These are phyloP conservation scores for Sinocyclocheilus anophthalmus DNA, from an alignment of 2,113 vertebrate species.

Conservation along the genomic window DNA sequence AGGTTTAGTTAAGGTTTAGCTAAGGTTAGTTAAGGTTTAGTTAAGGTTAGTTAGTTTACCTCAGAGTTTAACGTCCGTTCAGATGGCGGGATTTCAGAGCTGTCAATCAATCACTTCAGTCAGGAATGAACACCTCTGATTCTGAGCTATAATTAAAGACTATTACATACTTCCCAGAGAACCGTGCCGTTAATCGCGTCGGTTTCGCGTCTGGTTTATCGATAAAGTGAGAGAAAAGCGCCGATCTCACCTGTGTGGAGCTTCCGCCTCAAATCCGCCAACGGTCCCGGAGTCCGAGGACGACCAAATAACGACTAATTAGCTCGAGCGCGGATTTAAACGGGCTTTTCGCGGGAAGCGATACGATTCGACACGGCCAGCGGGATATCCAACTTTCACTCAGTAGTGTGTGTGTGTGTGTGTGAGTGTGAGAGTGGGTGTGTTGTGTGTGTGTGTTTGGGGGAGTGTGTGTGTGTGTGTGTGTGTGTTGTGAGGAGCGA, in stretches of 20 bases:
- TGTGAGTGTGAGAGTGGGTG: too few relatives aligned
- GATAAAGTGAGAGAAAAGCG: background rate
- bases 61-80: too few relatives aligned
- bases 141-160: background rate
- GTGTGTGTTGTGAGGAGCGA: too few relatives aligned
- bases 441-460: too few relatives aligned
- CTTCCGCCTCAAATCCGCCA: background rate
- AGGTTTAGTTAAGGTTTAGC: too few relatives aligned
- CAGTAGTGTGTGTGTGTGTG: background rate
- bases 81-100: background rate
- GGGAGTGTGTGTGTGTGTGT: too few relatives aligned
- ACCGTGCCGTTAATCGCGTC: background rate
- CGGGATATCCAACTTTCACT: slow-evolving; percentile 15
- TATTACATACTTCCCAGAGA: background rate
- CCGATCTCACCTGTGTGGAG: slow-evolving; percentile 26
- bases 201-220: background rate
- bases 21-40: too few relatives aligned
- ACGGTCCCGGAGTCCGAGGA: background rate
- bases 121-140: background rate
- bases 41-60: background rate
- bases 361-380: background rate
- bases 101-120: background rate
- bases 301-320: background rate
- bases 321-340: background rate
- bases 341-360: background rate